phyloP scores from a whole-genome alignment of 2,888 invertebrate species.

The Azorinus chamasolen region DNA sequence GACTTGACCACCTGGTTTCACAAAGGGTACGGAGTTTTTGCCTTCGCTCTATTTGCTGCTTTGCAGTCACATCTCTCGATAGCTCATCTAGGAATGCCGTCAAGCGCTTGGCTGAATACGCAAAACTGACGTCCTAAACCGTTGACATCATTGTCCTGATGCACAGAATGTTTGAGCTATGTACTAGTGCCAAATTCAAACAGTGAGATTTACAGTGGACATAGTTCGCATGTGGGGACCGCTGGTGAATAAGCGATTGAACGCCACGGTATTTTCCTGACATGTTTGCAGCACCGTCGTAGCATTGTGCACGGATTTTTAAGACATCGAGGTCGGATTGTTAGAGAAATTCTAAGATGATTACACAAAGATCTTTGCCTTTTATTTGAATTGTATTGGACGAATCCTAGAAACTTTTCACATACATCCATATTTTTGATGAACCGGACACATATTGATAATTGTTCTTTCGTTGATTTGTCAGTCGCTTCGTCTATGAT shows the following conservation, averaged over 20 bases:
- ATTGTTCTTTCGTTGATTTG: slow-evolving; percentile 24
- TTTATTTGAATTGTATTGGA: slow-evolving; percentile 17
- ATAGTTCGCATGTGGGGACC: slow-evolving; percentile 27
- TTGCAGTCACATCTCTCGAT: neutral
- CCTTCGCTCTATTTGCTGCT: slow-evolving; percentile 16
- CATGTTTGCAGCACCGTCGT: slow-evolving; percentile 36
- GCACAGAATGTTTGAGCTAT: slow-evolving; percentile 27
- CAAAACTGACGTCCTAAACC: slow-evolving; percentile 41
- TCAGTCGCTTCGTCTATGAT: slow-evolving; percentile 21
- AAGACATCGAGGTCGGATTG: slow-evolving; percentile 15
- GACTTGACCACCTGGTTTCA: slow-evolving; percentile 49
- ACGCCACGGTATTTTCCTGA: slow-evolving; percentile 31
- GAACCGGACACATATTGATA: slow-evolving; percentile 16
- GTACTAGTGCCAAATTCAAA: slow-evolving; percentile 43
- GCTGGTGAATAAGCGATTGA: slow-evolving; percentile 19
- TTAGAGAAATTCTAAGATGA: slow-evolving; percentile 7
- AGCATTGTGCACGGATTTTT: slow-evolving; percentile 19
- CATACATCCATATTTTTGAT: neutral
- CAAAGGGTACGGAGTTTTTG: slow-evolving; percentile 29
- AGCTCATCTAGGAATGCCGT: slow-evolving; percentile 26
- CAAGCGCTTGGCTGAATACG: slow-evolving; percentile 44
- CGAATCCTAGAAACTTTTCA: slow-evolving; percentile 25
- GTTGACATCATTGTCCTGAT: slow-evolving; percentile 45
- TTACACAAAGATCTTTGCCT: slow-evolving; percentile 4
- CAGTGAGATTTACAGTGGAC: slow-evolving; percentile 29